Evolutionary conservation across 2,113 vertebrate species (phyloP), one percentile per base, ranked within the genome.

Genomic region (Leucoraja erinaceus): DNA sequence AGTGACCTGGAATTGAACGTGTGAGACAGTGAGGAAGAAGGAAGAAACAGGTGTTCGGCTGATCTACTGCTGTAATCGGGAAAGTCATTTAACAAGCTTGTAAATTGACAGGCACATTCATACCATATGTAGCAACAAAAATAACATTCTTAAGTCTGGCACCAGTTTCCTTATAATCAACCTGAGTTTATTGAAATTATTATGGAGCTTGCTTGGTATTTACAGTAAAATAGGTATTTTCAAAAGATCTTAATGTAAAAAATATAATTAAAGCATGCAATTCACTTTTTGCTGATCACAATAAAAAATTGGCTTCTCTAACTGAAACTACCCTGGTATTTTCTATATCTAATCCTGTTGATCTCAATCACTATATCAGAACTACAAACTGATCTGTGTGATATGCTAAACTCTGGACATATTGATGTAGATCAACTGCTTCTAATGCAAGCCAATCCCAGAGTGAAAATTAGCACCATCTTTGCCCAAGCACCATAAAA

Each of bases 21-120:
- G 83, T 66, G 83, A 88, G 83, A 88, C 83, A 66, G 83, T 31
- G 47, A 59, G 83, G 56, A 88, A 63, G 81, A 84, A 84, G 83
- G 10, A 88, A 66, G 59, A 63, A 86, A 86, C 59, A 88, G 59
- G 83, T 88, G 83, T 63, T 31, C n/a, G 83, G 63, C 59, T 88
- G 83, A 88, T 88, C 83, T 88, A 63, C 16, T 63, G 18, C 59
- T 1, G n/a, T 88, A 63, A 63, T 88, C 59, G 63, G 0, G 83
- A 63, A 88, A 88, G 83, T 88, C n/a, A 31, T 88, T 63, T 88
- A 63, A n/a, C 83, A 88, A 63, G 83, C 8, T 63, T 56, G 63
- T 59, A 88, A n/a, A 16, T 88, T 31, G 31, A 88, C 16, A 88
- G 59, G 59, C 83, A 63, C 28, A 63, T n/a, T 88, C 31, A 88